A percentile compares a stretch with the other conserved stretches of the same genome.
These are phyloP conservation scores for Dioctria linearis DNA, from an alignment of 2,888 invertebrate species.

Conservation along the genomic window DNA sequence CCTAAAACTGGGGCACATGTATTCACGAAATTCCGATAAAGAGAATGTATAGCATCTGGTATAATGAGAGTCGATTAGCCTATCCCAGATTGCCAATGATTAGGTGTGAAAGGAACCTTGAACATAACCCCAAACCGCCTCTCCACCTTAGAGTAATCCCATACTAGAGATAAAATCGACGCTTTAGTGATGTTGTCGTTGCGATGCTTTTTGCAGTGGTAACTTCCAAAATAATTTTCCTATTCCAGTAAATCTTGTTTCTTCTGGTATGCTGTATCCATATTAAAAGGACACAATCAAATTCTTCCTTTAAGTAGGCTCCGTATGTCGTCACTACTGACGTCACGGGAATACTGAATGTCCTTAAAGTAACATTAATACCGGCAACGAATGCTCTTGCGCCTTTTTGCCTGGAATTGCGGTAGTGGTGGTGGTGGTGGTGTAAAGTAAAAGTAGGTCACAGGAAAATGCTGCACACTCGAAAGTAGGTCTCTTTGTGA, in stretches of 20 bases:
- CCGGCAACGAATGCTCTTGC: conserved; percentile 24
- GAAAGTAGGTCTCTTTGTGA: conserved; percentile 44
- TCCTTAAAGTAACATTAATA: conserved; percentile 36
- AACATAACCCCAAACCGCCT: no score
- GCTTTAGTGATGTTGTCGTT: no score
- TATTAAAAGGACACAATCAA: conserved; percentile 16
- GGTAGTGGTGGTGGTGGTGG: not conserved
- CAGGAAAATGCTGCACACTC: conserved; percentile 26
- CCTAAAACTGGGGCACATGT: conserved; percentile 1
- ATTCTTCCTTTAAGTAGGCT: conserved; percentile 45
- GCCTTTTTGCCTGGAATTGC: not conserved
- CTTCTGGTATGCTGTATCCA: not conserved
- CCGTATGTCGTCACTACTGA: conserved; percentile 51
- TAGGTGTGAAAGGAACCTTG: no score
- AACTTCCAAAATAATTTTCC: conserved; percentile 33
- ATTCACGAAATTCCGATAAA: not conserved
- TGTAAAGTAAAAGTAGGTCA: conserved; percentile 18
- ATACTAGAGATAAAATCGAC: no score
- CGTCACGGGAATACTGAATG: conserved; percentile 52
- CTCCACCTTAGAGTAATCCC: no score
- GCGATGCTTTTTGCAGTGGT: not conserved
- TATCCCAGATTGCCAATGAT: no score
- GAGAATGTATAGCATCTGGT: no score
- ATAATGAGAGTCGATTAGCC: no score
- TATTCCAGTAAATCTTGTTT: conserved; percentile 21